Evolutionary conservation across 2,797 vertebrate species (phyloP), one percentile per base, ranked within the genome.

Genomic region (Dendrocincla fuliginosa): DNA sequence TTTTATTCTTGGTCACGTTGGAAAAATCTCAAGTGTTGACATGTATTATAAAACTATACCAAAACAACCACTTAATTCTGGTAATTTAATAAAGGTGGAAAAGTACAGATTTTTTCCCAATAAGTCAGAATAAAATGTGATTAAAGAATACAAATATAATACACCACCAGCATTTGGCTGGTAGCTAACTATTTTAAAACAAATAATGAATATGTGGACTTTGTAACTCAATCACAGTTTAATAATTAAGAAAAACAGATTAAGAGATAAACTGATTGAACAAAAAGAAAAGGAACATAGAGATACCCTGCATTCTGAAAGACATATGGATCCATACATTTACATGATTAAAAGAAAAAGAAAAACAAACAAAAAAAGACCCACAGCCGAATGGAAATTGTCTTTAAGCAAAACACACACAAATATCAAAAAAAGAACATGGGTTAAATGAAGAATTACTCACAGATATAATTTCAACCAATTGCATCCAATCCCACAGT

Each of bases 361-460:
- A 10, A 14, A 27, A 14, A 27, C 0, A 33, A 7, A 3, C n/a
- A n/a, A 5, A 22, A 8, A 37, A 11, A n/a, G 44, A 5, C 9
- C 7, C 12, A 25, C 7, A 35, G 8, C 3, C 32, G 4, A 67
- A 64, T 5, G 14, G 14, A 55, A 82, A 57, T 11, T 2, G 0
- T 47, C 7, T 84, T 88, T 35, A 19, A 44, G 3, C 18, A 82
- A 74, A 60, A 25, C 19, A 82, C 3, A 2, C 3, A 68, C 47
- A 79, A 37, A n/a, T 18, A 10, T 28, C 11, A 65, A 28, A 39
- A 64, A 50, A 7, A 55, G 16, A 55, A 41, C 11, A 55, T 12
- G 1, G 18, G 9, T 82, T 49, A 23, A 35, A 82, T 35, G 23
- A 7, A 73, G 33, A 75, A 70, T 42, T 3, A 1, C 3, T 52